A percentile compares a stretch with the other conserved stretches of the same genome.
Conservation (phyloP, 2,888 invertebrate genomes). For the Helleia helle region DNA sequence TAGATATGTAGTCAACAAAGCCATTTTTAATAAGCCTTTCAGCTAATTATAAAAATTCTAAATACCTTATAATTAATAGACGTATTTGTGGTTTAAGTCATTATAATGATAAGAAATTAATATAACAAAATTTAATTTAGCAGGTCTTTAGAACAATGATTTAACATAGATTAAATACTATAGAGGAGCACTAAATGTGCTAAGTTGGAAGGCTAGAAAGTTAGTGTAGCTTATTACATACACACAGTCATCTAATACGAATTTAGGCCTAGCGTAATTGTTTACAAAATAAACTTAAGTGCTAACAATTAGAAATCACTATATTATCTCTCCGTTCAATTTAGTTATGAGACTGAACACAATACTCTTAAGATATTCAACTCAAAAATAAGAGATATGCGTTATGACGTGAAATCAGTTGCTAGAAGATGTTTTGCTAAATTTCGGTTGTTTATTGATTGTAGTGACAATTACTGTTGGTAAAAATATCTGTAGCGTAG, state of each 20-base stretch:
- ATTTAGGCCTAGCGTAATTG: constrained; percentile 7
- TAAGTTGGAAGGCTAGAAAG: not conserved
- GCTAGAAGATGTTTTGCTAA: no score
- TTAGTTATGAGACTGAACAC: constrained; percentile 8
- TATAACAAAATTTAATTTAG: not conserved
- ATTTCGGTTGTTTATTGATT: no score
- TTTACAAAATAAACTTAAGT: constrained; percentile 1
- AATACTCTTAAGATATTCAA: constrained; percentile 4
- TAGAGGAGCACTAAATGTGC: constrained; percentile 1
- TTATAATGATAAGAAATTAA: not conserved
- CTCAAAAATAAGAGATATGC: not conserved
- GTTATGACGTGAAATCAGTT: no score
- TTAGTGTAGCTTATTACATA: not conserved
- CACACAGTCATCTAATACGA: constrained; percentile 3
- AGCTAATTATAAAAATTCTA: constrained; percentile 2
- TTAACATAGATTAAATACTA: not conserved
- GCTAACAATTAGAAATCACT: not conserved
- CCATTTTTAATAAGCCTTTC: not conserved
- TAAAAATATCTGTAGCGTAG: no score
- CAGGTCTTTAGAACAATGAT: not conserved
- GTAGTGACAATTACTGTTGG: no score
- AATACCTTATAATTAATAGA: not conserved
- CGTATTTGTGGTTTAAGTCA: not conserved
- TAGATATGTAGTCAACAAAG: no score
- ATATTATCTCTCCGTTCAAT: constrained; percentile 5